Base-by-base conservation (phyloP, 30 jellyfish, hydroid and myxozoan genomes). In the Hydractinia echinata region DNA sequence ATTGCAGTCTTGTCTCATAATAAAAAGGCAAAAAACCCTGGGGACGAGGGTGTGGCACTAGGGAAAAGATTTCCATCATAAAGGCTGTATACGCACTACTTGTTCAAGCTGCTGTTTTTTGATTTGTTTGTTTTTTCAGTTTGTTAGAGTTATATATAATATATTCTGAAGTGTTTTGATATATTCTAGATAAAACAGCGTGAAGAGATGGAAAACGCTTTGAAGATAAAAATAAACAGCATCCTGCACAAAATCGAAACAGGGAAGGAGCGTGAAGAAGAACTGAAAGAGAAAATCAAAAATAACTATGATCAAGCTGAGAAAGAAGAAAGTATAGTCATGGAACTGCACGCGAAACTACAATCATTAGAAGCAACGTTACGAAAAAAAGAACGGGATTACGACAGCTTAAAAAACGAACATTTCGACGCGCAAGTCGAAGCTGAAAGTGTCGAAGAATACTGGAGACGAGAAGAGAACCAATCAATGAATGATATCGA, bases 191-290 rank as follows among this genome's bases (percentile, higher is more conserved):
- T 64, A 6, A 51, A 7, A 7, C 30, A 71, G 10, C 81, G 81
- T n/a, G 53, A 71, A 30, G 81, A 71, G 10, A 71, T 71, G 11
- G 81, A 71, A 50, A 71, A 71, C 67, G 81, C 61, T 20, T 71
- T 71, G 60, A 71, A 71, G 51, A 11, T 20, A 7, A 71, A 71
- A 71, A 71, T 71, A 7, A 20, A 52, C 58, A 52, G 18, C 39
- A 15, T 71, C 10, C 4, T 71, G 39, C 13, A 71, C 4, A 30
- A 71, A 20, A n/a, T 71, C 39, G 60, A 71, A 60, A 52, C 39
- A 5, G 81, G 60, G 11, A 30, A 71, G 18, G 61, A 48, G 3
- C 30, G 51, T 7, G 81, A 71, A 20, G 81, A 71, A 7, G 81
- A 71, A 50, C 51, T 71, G 16, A 71, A 71, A 20, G 81, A 50